phyloP scores from a whole-genome alignment of 2,888 invertebrate genomes.

The Micropterix aruncella region DNA sequence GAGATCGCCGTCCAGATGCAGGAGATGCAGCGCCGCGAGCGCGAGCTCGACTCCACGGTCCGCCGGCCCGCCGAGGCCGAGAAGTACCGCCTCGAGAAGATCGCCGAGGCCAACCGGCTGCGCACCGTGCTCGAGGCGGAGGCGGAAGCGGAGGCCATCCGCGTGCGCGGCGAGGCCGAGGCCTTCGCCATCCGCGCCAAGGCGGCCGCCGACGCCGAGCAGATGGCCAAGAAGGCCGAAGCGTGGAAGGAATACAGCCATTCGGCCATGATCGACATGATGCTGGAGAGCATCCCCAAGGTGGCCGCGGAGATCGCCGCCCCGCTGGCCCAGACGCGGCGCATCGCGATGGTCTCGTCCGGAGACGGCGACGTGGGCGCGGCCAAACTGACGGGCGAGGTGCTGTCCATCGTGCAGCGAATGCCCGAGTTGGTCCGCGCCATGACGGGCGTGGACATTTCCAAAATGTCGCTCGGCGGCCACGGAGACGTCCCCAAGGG shows the following conservation, averaged over 20 bases:
- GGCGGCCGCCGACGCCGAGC: conserved; percentile 79
- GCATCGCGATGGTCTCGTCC: conserved; percentile 76
- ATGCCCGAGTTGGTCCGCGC: conserved; percentile 70
- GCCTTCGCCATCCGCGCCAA: conserved; percentile 75
- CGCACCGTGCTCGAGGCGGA: conserved; percentile 71
- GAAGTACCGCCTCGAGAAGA: conserved; percentile 63
- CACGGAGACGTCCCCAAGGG: not conserved
- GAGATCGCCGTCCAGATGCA: conserved; percentile 79
- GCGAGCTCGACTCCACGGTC: conserved; percentile 74
- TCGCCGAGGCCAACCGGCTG: conserved; percentile 73
- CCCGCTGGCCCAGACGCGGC: conserved; percentile 70
- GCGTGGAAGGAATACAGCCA: conserved; percentile 80
- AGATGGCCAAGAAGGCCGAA: conserved; percentile 81
- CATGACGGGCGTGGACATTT: conserved; percentile 74
- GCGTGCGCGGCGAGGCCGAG: conserved; percentile 59
- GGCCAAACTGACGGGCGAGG: conserved; percentile 71
- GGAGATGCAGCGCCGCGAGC: conserved; percentile 69
- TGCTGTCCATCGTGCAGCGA: conserved; percentile 67
- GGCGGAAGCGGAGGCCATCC: conserved; percentile 66
- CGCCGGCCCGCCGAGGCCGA: conserved; percentile 80
- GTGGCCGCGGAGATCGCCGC: conserved; percentile 81
- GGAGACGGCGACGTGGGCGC: conserved; percentile 72
- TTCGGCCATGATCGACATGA: conserved; percentile 79
- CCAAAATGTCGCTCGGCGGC: conserved; percentile 37
- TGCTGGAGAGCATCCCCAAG: conserved; percentile 73